Evolutionary conservation across 2,888 invertebrate genomes (phyloP), one percentile per base, ranked within the genome.

Genomic region (Drosophila villosipedis): DNA sequence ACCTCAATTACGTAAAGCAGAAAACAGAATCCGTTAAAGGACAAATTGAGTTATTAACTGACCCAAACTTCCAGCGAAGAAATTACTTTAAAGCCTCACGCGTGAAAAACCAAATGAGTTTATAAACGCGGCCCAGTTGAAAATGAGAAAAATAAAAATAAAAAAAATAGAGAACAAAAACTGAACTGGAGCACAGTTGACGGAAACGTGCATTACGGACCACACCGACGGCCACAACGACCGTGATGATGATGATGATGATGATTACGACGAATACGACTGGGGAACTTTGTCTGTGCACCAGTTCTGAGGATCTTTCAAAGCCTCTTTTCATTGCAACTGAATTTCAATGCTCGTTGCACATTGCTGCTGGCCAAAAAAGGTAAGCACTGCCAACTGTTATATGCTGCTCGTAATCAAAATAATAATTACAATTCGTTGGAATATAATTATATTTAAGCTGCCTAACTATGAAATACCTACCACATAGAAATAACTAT

Each of bases 11-110:
- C 60, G 54, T 50, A 41, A 41, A 50, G 37, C 57, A 65, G 39
- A 10, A n/a, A n/a, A 35, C 16, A 25, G 30, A 80, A 57, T 9
- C 65, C 80, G 77, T 72, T 76, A 72, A 68, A 57, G 68, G 76
- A 76, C 72, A 80, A 78, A 78, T 78, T 78, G 81, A 80, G 78
- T 72, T 80, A 80, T 78, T 69, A 80, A 63, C 60, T 37, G 41
- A 47, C 43, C 50, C 19, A 33, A 55, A n/a, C 25, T 31, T 22
- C 57, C 49, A 35, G 4, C 57, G 59, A 67, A 67, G 28, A 57
- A 57, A 57, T 61, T 47, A 53, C 54, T 53, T 71, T 28, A 80
- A 79, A 58, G 50, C 39, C 43, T 41, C 50, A 35, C 35, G 68
- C 43, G 54, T 71, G 68, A 59, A 62, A 60, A 60, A 14, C 61